A percentile compares a stretch with the other conserved stretches of the same genome.
These are phyloP conservation scores for Protonemura montana DNA, from an alignment of 2,888 invertebrate genomes.

Conservation along the genomic window DNA sequence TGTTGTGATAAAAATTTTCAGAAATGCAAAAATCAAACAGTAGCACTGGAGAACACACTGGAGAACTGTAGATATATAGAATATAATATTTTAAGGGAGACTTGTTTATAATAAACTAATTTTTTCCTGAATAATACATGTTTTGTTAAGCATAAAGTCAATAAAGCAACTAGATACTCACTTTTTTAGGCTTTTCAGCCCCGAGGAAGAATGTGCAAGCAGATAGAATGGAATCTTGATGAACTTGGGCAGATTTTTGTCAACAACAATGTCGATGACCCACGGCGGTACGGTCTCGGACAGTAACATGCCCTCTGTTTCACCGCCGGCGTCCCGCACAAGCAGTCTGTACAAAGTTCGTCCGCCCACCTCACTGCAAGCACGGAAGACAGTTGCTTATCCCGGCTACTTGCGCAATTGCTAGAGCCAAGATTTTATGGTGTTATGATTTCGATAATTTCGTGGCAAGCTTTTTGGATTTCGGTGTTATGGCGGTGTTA, in stretches of 20 bases:
- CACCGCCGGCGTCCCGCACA: constrained; percentile 92
- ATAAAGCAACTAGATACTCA: constrained; percentile 58
- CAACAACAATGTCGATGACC: constrained; percentile 94
- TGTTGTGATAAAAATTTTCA: no score
- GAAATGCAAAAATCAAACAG: no score
- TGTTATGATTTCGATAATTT: neutral
- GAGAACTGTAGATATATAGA: no score
- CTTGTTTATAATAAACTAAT: no score
- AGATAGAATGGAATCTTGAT: constrained; percentile 97
- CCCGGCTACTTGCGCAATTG: constrained; percentile 3
- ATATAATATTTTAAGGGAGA: no score
- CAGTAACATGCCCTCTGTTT: constrained; percentile 89
- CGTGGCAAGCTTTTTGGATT: no score
- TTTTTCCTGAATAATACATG: no score
- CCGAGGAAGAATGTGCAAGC: constrained; percentile 83
- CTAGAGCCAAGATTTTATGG: neutral
- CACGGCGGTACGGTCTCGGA: constrained; percentile 95
- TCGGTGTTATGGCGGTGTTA: no score
- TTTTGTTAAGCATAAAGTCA: neutral
- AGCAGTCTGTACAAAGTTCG: constrained; percentile 88
- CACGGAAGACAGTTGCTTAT: no score
- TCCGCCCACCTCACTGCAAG: constrained; percentile 88
- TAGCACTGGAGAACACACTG: no score
- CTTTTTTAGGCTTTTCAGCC: constrained; percentile 78
- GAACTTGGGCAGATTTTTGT: constrained; percentile 93